Conservation (phyloP, 2,888 invertebrate genomes). For the Pachydiplax longipennis region DNA sequence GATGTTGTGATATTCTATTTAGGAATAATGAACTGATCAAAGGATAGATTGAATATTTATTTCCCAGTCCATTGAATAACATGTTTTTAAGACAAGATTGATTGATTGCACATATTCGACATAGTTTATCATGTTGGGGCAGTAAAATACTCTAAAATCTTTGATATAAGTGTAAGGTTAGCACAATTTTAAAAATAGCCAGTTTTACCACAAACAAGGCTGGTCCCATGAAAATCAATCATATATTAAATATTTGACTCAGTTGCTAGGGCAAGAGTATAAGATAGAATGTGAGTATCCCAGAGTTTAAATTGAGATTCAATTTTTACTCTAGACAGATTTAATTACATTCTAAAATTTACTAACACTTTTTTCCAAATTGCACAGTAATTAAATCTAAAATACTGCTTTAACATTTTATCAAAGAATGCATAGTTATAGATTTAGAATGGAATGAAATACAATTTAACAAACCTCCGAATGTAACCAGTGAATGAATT, state of each 20-base stretch:
- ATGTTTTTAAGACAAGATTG: conserved; percentile 31
- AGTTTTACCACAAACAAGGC: conserved; percentile 34
- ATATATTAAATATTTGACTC: conserved; percentile 11
- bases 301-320: neutral
- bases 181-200: conserved; percentile 36
- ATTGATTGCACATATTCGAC: conserved; percentile 24
- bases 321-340: neutral
- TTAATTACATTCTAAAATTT: neutral
- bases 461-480: neutral
- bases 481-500: too few relatives aligned
- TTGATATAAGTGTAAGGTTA: conserved; percentile 11
- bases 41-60: conserved; percentile 39
- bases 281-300: neutral
- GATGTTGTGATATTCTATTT: neutral
- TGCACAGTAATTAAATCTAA: neutral
- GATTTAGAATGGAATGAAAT: neutral
- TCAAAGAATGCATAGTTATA: neutral
- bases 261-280: neutral
- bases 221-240: conserved; percentile 38
- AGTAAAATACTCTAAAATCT: conserved; percentile 39
- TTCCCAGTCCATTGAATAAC: conserved; percentile 36
- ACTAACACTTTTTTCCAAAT: neutral
- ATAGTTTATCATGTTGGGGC: neutral
- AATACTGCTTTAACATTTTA: neutral
- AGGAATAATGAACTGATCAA: neutral